These are phyloP conservation scores for Tachycineta bicolor DNA, from an alignment of 2,113 vertebrate species.

Conservation along the genomic window DNA sequence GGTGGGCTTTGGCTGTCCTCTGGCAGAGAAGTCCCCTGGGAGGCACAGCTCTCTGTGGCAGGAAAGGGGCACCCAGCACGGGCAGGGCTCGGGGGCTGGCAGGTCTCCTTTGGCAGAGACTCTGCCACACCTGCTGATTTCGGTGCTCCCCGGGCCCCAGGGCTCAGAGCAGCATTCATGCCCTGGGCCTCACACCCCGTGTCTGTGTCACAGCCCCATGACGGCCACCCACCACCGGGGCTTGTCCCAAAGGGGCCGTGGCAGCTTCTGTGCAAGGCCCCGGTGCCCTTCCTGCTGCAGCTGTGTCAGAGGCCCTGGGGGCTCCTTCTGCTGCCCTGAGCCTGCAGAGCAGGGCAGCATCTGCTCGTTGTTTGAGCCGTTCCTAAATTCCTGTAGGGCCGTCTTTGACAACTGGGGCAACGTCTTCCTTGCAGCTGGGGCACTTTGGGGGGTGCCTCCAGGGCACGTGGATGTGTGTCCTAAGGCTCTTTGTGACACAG, in stretches of 20 bases:
- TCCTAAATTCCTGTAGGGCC: neutral
- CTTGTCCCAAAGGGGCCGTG: neutral
- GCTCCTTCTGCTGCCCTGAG: neutral
- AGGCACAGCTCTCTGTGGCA: neutral
- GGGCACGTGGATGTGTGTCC: neutral
- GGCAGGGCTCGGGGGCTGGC: neutral
- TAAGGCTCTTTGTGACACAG: neutral
- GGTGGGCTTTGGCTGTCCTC: neutral
- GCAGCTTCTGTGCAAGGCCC: neutral
- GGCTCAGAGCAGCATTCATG: neutral
- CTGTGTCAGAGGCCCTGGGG: accelerated
- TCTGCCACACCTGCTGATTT: neutral
- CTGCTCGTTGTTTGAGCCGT: neutral
- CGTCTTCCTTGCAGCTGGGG: neutral
- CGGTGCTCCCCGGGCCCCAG: neutral
- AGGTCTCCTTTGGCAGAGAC: neutral
- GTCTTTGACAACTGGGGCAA: neutral
- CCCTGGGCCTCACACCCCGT: neutral
- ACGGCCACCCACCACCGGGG: accelerated
- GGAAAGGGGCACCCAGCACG: neutral
- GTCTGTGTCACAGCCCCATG: neutral
- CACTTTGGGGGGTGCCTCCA: neutral
- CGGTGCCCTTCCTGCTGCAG: accelerated
- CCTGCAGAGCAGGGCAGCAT: neutral
- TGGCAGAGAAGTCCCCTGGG: neutral